Evolutionary conservation across 2,113 vertebrate species (phyloP).

Genomic region (Gallinago undulata): DNA sequence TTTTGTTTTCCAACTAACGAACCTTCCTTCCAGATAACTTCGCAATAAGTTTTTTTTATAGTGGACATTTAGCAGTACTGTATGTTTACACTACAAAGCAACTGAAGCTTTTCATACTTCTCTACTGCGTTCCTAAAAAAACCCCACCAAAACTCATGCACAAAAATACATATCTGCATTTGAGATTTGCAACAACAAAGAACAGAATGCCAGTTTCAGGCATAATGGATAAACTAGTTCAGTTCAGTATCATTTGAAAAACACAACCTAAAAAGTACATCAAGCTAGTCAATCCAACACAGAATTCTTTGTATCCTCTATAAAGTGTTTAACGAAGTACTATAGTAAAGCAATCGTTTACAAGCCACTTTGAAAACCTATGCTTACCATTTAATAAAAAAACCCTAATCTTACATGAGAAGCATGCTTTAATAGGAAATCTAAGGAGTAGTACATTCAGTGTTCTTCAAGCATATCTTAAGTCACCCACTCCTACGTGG

Average conservation of each 20-base stretch:
- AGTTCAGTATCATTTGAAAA: not conserved
- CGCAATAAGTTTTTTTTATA: not conserved
- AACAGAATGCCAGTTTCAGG: not conserved
- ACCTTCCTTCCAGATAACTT: not conserved
- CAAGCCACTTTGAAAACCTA: not conserved
- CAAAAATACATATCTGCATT: not conserved
- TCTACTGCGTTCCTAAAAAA: not conserved
- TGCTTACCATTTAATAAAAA: not conserved
- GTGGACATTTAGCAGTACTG: not conserved
- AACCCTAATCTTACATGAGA: not conserved
- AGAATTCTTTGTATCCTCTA: not conserved
- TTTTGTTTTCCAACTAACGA: conserved; percentile 1
- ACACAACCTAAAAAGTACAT: not conserved
- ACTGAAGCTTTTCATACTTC: not conserved
- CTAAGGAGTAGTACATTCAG: not conserved
- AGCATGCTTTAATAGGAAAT: not conserved
- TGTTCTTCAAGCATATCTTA: not conserved
- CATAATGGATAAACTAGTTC: not conserved
- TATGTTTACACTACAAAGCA: not conserved
- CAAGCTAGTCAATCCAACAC: not conserved
- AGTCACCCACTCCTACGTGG: not conserved
- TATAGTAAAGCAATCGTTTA: not conserved
- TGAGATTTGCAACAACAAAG: not conserved
- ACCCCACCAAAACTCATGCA: not conserved
- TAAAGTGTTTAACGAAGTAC: not conserved